These are phyloP conservation scores for Pocillopora verrucosa DNA, from an alignment of 64 coral and sea anemone species.

Conservation along the genomic window DNA sequence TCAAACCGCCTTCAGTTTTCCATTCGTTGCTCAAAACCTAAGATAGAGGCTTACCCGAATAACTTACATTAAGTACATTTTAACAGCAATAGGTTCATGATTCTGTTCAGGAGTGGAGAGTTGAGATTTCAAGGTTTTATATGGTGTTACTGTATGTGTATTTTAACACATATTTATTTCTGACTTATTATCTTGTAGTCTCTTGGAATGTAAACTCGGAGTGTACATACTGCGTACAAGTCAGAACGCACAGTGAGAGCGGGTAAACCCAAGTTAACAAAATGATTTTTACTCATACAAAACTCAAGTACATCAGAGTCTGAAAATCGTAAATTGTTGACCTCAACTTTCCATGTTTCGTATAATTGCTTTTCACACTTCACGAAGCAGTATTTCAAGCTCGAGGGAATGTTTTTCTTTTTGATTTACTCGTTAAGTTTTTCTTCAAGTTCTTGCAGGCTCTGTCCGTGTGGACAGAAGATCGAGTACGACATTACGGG, in stretches of 20 bases:
- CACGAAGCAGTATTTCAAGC: background rate
- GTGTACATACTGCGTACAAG: slow-evolving; percentile 20
- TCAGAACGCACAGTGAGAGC: slow-evolving; percentile 29
- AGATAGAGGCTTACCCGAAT: too few relatives aligned
- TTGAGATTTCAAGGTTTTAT: too few relatives aligned
- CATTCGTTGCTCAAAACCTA: too few relatives aligned
- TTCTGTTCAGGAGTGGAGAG: too few relatives aligned
- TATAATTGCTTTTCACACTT: too few relatives aligned
- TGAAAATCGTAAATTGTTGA: too few relatives aligned
- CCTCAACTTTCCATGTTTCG: too few relatives aligned
- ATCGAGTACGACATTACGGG: slow-evolving; percentile 21
- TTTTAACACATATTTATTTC: background rate
- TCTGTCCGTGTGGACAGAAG: slow-evolving; percentile 42
- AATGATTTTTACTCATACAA: background rate
- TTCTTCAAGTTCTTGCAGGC: background rate
- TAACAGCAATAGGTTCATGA: too few relatives aligned
- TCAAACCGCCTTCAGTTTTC: too few relatives aligned
- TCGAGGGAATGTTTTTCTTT: background rate
- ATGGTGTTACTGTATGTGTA: background rate
- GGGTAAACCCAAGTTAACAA: background rate
- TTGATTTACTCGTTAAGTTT: background rate
- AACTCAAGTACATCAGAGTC: background rate
- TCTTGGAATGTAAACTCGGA: slow-evolving; percentile 31
- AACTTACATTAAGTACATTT: too few relatives aligned
- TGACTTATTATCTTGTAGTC: slow-evolving; percentile 1